Conservation (phyloP, 92 coral and sea anemone genomes). For the Palythoa caribaeorum region DNA sequence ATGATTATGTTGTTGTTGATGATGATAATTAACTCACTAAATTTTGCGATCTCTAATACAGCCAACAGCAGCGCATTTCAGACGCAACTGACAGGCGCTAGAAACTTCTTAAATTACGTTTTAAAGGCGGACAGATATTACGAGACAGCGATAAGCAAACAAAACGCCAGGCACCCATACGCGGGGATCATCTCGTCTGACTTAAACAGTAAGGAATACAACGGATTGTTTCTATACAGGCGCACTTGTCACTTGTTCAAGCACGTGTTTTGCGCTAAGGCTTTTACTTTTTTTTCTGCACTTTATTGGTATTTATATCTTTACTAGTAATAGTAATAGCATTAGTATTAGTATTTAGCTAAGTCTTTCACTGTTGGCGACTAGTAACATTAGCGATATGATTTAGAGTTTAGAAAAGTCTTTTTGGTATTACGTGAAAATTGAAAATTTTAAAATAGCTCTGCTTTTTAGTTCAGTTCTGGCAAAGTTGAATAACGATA, state of each 20-base stretch:
- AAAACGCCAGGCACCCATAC: conserved; percentile 27
- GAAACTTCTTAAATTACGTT: not conserved
- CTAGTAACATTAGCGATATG: too few species aligned
- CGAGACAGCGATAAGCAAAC: conserved; percentile 1
- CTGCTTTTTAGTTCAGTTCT: too few species aligned
- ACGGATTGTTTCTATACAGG: not conserved
- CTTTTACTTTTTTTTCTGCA: too few species aligned
- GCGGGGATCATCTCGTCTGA: conserved; percentile 22
- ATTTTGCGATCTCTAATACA: not conserved
- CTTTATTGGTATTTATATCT: too few species aligned
- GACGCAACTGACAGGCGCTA: conserved; percentile 25
- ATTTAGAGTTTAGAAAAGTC: too few species aligned
- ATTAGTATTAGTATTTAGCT: too few species aligned
- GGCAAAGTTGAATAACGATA: too few species aligned
- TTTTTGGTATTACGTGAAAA: too few species aligned
- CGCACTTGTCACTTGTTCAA: not conserved
- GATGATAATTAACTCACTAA: not conserved
- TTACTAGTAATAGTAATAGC: too few species aligned
- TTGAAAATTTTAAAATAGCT: too few species aligned
- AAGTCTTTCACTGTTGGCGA: too few species aligned
- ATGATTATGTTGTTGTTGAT: not conserved
- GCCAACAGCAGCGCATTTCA: conserved; percentile 1
- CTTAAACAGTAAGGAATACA: conserved; percentile 10
- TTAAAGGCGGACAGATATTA: not conserved
- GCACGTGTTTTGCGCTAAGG: too few species aligned